These are phyloP conservation scores for Scaptomyza tumidula DNA, from an alignment of 2,888 invertebrate genomes.

Conservation along the genomic window DNA sequence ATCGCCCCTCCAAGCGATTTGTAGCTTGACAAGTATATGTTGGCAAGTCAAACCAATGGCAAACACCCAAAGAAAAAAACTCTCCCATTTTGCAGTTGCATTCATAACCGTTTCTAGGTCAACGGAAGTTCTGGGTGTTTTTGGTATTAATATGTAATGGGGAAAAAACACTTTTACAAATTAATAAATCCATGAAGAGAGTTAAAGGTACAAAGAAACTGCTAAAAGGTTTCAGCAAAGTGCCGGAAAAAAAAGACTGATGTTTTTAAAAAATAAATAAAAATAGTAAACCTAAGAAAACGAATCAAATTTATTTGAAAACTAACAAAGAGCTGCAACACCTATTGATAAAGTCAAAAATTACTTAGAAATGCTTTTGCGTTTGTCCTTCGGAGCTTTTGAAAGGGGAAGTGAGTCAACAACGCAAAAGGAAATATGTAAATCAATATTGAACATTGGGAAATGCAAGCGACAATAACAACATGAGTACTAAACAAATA, in stretches of 20 bases:
- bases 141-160: not conserved
- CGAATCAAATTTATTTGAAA: not conserved
- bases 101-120: constrained; percentile 61
- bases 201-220: not conserved
- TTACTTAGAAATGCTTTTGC: constrained; percentile 42
- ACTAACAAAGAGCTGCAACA: not conserved
- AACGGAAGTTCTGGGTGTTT: constrained; percentile 18
- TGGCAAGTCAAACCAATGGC: constrained; percentile 43
- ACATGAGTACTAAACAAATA: constrained; percentile 4
- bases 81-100: constrained; percentile 50
- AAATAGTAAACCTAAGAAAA: no score
- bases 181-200: not conserved
- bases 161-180: not conserved
- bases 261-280: not conserved
- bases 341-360: constrained; percentile 53
- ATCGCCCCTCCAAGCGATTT: not conserved
- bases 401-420: constrained; percentile 69
- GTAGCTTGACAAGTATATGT: constrained; percentile 39
- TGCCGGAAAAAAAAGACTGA: not conserved
- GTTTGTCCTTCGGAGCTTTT: constrained; percentile 24
- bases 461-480: constrained; percentile 63
- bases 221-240: not conserved
- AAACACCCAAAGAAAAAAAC: constrained; percentile 59
- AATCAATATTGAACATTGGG: constrained; percentile 78
- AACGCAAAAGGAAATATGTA: constrained; percentile 69